phyloP scores from a whole-genome alignment of 2,113 vertebrate genomes.

The Otus sunia region DNA sequence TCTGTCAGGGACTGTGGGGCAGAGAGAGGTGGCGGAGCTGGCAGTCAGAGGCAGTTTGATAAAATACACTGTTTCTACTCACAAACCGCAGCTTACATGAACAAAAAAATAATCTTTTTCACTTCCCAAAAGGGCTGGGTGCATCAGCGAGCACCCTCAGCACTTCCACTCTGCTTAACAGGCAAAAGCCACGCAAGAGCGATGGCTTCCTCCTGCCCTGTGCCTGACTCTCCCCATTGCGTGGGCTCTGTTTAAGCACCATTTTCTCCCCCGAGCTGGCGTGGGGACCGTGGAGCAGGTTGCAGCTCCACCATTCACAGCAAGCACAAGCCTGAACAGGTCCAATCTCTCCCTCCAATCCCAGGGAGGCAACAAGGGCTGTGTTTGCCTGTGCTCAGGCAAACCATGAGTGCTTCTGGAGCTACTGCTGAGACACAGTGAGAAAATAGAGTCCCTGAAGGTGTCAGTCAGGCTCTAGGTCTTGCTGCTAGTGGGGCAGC shows the following conservation, averaged over 20 bases:
- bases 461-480: neutral
- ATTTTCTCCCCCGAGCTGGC: accelerated
- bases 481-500: neutral
- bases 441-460: neutral
- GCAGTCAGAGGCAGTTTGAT: neutral
- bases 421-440: neutral
- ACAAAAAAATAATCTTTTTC: neutral
- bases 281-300: neutral
- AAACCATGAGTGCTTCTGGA: accelerated
- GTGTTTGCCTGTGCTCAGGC: neutral
- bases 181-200: neutral
- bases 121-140: neutral
- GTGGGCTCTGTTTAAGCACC: neutral
- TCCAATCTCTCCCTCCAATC: accelerated
- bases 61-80: neutral
- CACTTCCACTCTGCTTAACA: neutral
- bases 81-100: accelerated
- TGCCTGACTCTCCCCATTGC: neutral
- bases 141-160: neutral
- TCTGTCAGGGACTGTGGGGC: constrained; percentile 81
- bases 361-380: neutral
- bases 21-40: neutral
- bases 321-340: neutral
- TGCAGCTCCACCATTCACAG: accelerated
- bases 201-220: neutral